These are phyloP conservation scores for Hipparchia semele DNA, from an alignment of 2,888 invertebrate genomes.

Conservation along the genomic window DNA sequence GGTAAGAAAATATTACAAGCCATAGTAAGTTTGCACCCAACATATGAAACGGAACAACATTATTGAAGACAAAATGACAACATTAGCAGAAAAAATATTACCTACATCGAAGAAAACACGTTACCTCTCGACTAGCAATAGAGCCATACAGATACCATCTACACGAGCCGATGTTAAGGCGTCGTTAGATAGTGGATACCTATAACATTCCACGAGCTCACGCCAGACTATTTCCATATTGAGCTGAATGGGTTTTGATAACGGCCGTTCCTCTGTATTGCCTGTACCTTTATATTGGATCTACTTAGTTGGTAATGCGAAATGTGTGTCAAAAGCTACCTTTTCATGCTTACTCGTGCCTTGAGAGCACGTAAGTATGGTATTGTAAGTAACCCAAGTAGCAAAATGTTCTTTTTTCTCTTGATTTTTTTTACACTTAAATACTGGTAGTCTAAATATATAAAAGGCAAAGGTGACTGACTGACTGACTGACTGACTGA, in stretches of 20 bases:
- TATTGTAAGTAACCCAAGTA: no score
- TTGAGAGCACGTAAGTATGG: no score
- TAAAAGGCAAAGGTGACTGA: no score
- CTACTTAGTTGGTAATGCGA: conserved; percentile 7
- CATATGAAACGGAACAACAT: neutral
- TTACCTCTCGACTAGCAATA: conserved; percentile 45
- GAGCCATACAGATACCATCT: conserved; percentile 64
- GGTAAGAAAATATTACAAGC: neutral
- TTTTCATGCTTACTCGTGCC: neutral
- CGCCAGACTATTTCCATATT: conserved; percentile 64
- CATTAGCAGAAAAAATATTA: conserved; percentile 7
- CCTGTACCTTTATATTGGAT: conserved; percentile 26
- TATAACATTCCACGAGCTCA: conserved; percentile 56
- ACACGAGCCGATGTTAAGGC: conserved; percentile 40
- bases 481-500: no score
- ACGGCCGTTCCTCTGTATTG: conserved; percentile 30
- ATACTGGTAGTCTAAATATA: no score
- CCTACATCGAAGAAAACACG: conserved; percentile 16
- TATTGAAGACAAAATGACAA: neutral
- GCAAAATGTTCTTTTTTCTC: no score
- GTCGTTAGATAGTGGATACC: conserved; percentile 64
- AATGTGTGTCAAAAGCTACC: neutral
- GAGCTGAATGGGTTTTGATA: conserved; percentile 54
- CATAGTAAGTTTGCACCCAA: neutral
- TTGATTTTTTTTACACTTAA: no score